These are phyloP conservation scores for Pica pica DNA, from an alignment of 2,113 vertebrate genomes.

Conservation along the genomic window DNA sequence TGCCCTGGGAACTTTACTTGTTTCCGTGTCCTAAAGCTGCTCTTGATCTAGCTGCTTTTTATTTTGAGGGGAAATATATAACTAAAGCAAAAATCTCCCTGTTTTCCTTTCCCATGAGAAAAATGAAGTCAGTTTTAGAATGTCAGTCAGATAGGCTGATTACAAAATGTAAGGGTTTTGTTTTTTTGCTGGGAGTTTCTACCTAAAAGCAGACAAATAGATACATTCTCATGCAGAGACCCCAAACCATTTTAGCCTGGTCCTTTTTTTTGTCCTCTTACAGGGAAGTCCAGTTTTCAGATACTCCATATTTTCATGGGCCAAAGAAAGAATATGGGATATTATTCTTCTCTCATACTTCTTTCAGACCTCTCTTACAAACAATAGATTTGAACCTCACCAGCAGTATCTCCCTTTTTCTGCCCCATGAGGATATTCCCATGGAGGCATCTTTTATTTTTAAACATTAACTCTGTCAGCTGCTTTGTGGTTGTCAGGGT, in stretches of 20 bases:
- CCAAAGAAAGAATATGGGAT: not conserved
- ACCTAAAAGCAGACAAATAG: not conserved
- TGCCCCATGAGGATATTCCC: not conserved
- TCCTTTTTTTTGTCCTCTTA: not conserved
- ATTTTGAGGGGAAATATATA: not conserved
- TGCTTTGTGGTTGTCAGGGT: not conserved
- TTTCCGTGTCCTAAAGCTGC: not conserved
- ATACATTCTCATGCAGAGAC: not conserved
- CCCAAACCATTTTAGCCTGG: not conserved
- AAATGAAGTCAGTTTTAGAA: not conserved
- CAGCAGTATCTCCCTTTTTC: not conserved
- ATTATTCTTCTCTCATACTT: not conserved
- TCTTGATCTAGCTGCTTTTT: not conserved
- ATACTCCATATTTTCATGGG: not conserved
- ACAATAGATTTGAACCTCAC: not conserved
- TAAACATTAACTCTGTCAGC: not conserved
- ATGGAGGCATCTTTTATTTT: not conserved
- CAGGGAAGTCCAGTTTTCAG: not conserved
- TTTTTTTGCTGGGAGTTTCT: not conserved
- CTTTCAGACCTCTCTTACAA: not conserved
- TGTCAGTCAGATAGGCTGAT: not conserved
- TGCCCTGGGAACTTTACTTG: not conserved
- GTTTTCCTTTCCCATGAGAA: constrained; percentile 5
- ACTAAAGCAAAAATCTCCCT: not conserved
- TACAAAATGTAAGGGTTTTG: not conserved